phyloP scores from a whole-genome alignment of 2,888 invertebrate species.

The Diabrotica balteata region DNA sequence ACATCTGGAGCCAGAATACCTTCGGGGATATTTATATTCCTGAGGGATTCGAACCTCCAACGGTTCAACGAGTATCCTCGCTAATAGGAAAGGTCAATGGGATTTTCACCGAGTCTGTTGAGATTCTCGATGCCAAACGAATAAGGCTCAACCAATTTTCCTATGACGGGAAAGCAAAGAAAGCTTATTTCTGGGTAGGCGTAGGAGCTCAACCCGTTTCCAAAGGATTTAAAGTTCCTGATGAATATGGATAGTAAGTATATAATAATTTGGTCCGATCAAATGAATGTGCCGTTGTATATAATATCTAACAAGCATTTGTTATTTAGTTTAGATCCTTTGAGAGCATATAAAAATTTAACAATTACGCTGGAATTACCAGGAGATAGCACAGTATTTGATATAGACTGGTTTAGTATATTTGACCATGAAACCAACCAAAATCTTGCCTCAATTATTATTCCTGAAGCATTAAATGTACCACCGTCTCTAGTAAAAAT shows the following conservation, averaged over 20 bases:
- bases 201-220: slow-evolving; percentile 86
- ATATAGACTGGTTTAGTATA: slow-evolving; percentile 84
- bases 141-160: slow-evolving; percentile 77
- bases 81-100: slow-evolving; percentile 70
- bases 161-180: slow-evolving; percentile 79
- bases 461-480: slow-evolving; percentile 83
- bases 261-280: not conserved
- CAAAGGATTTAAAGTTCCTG: slow-evolving; percentile 82
- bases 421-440: slow-evolving; percentile 74
- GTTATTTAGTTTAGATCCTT: slow-evolving; percentile 74
- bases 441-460: slow-evolving; percentile 76
- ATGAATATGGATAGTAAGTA: slow-evolving; percentile 92
- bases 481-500: slow-evolving; percentile 82
- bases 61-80: slow-evolving; percentile 67
- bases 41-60: slow-evolving; percentile 85
- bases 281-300: no score
- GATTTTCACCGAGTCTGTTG: slow-evolving; percentile 75
- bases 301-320: no score
- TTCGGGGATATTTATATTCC: slow-evolving; percentile 91
- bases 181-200: slow-evolving; percentile 88
- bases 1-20: slow-evolving; percentile 83
- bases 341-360: slow-evolving; percentile 75
- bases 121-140: slow-evolving; percentile 82
- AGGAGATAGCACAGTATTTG: slow-evolving; percentile 81
- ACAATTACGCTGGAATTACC: slow-evolving; percentile 79